Percentiles rank a stretch among this genome's conserved stretches.
These are phyloP conservation scores for Actinernus sp. DNA, from an alignment of 92 coral and sea anemone genomes.

Conservation along the genomic window DNA sequence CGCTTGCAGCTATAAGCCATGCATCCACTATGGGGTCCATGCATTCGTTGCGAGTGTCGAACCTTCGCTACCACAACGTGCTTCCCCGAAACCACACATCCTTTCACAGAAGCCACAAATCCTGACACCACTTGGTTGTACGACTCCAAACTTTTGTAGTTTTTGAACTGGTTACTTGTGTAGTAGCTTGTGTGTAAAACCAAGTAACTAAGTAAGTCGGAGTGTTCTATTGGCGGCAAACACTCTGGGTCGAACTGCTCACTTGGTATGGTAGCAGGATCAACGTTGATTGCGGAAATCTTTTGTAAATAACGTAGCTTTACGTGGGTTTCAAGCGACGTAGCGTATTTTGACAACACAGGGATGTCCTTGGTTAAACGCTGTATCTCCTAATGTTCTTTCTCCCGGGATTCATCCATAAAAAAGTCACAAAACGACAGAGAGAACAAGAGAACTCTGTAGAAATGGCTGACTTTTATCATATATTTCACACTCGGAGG, in stretches of 20 bases:
- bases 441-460: slow-evolving; percentile 4
- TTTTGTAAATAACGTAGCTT: slow-evolving; percentile 20
- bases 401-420: slow-evolving; percentile 18
- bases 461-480: not conserved
- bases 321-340: slow-evolving; percentile 21
- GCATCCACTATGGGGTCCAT: slow-evolving; percentile 23
- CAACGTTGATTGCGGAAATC: slow-evolving; percentile 23
- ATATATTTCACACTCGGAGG: slow-evolving; percentile 13
- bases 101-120: too few relatives aligned
- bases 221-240: too few relatives aligned
- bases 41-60: slow-evolving; percentile 48
- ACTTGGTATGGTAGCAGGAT: slow-evolving; percentile 14
- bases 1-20: slow-evolving; percentile 33
- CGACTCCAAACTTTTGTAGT: slow-evolving; percentile 40
- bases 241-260: too few relatives aligned
- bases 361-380: slow-evolving; percentile 6
- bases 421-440: slow-evolving; percentile 4
- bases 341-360: slow-evolving; percentile 31
- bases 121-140: too few relatives aligned
- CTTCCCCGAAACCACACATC: slow-evolving; percentile 13
- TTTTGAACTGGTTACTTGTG: slow-evolving; percentile 40
- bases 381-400: not conserved
- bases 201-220: slow-evolving; percentile 25
- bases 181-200: slow-evolving; percentile 48
- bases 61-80: slow-evolving; percentile 42